A percentile compares a stretch with the other conserved stretches of the same genome.
Evolutionary conservation across 2,888 invertebrate species (phyloP).

Genomic region (Itoplectis maculator): DNA sequence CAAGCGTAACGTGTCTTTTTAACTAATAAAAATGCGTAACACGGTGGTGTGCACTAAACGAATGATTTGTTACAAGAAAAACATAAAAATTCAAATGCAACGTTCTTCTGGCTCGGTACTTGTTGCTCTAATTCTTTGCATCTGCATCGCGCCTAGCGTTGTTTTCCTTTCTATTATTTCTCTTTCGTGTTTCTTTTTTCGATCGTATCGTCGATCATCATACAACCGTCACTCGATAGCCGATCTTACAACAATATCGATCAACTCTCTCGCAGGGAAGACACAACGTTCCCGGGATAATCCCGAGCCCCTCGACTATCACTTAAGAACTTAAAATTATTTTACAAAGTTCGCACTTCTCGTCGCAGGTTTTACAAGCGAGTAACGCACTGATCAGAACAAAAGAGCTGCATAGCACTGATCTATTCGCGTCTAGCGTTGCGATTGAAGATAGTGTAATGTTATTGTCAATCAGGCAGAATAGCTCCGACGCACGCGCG

Average conservation of each 20-base stretch:
- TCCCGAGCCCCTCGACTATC: slow-evolving; percentile 42
- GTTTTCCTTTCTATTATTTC: neutral
- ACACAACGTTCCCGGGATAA: slow-evolving; percentile 41
- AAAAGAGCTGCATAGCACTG: slow-evolving; percentile 26
- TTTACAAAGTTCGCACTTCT: slow-evolving; percentile 59
- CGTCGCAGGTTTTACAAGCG: slow-evolving; percentile 33
- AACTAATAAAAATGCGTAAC: slow-evolving; percentile 65
- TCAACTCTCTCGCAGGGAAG: slow-evolving; percentile 63
- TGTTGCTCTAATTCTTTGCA: slow-evolving; percentile 6
- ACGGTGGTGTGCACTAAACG: slow-evolving; percentile 66
- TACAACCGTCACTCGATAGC: slow-evolving; percentile 62
- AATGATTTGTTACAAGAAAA: slow-evolving; percentile 60
- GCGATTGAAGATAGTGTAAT: slow-evolving; percentile 16
- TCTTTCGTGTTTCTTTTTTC: slow-evolving; percentile 4
- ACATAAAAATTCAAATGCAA: slow-evolving; percentile 34
- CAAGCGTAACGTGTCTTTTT: slow-evolving; percentile 48
- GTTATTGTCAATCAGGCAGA: slow-evolving; percentile 34
- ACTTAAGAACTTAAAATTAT: slow-evolving; percentile 63
- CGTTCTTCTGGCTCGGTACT: slow-evolving; percentile 39
- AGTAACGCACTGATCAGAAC: slow-evolving; percentile 18
- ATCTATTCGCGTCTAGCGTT: slow-evolving; percentile 25
- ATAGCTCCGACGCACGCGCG: slow-evolving; percentile 29
- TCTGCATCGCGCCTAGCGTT: slow-evolving; percentile 16
- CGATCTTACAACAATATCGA: slow-evolving; percentile 67
- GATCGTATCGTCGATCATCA: slow-evolving; percentile 46